Conservation (phyloP, 1,140 invertebrate species). For the Aplysia californica region DNA sequence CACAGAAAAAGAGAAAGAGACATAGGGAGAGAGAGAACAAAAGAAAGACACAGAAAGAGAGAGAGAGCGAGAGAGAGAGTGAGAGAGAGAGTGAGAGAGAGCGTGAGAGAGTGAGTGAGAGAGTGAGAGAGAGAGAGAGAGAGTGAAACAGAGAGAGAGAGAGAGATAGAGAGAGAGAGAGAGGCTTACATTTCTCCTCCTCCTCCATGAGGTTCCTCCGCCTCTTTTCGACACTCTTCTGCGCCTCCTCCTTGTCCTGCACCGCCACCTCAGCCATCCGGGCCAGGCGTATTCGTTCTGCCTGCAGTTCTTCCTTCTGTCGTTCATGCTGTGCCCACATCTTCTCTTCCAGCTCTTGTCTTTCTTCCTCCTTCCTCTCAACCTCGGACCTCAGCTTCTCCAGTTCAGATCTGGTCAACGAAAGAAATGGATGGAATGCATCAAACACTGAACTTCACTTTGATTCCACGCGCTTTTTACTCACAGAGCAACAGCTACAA, state of each 20-base stretch:
- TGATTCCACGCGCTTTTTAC: too few relatives aligned
- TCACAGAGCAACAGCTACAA: too few relatives aligned
- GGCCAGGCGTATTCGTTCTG: constrained; percentile 41
- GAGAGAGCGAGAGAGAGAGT: too few relatives aligned
- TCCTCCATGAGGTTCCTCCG: constrained; percentile 45
- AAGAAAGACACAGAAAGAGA: too few relatives aligned
- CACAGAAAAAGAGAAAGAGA: too few relatives aligned
- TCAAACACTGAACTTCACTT: too few relatives aligned
- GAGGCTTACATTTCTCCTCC: constrained; percentile 52
- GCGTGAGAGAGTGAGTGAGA: too few relatives aligned
- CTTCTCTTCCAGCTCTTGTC: constrained; percentile 51
- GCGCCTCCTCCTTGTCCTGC: constrained; percentile 32
- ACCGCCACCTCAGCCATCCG: constrained; percentile 40
- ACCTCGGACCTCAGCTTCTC: constrained; percentile 47
- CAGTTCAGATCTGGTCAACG: constrained; percentile 47
- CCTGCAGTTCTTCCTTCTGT: constrained; percentile 49
- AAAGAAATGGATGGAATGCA: background rate
- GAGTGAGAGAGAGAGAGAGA: too few relatives aligned
- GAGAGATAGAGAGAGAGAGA: too few relatives aligned
- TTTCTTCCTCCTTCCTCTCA: constrained; percentile 42
- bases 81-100: too few relatives aligned
- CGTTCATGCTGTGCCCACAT: constrained; percentile 50
- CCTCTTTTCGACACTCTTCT: constrained; percentile 44
- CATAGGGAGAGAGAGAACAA: too few relatives aligned
- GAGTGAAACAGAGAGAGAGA: too few relatives aligned